Percentiles rank a stretch among this genome's conserved stretches.
These are phyloP conservation scores for Brachylomia viminalis DNA, from an alignment of 2,888 invertebrate species.

Conservation along the genomic window DNA sequence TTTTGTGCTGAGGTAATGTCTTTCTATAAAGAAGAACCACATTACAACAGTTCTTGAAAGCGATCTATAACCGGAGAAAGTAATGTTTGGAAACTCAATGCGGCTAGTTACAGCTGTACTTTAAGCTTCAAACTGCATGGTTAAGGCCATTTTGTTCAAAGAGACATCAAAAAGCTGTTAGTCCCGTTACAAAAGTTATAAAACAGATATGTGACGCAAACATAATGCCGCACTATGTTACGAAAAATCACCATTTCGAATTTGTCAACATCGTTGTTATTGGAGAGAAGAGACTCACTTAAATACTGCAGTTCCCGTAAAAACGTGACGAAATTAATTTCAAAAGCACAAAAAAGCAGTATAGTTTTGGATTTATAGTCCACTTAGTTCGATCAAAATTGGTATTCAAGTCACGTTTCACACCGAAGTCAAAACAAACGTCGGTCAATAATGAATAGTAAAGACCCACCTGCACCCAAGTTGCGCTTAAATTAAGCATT, in stretches of 20 bases:
- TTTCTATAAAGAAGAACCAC: neutral
- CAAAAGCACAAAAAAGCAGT: neutral
- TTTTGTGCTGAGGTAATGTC: neutral
- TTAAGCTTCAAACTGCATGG: neutral
- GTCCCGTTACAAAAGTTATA: conserved; percentile 32
- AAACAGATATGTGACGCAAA: conserved; percentile 35
- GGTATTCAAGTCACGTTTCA: neutral
- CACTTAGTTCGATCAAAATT: neutral
- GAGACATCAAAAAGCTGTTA: conserved; percentile 29
- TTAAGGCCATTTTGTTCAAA: conserved; percentile 4
- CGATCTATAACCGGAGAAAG: neutral
- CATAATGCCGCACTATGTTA: neutral
- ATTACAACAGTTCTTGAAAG: neutral
- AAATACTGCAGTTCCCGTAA: neutral
- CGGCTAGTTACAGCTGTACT: neutral
- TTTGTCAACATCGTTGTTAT: neutral
- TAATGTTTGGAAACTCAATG: neutral
- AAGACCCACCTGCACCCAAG: conserved; percentile 77
- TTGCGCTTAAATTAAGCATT: conserved; percentile 78
- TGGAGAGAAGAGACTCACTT: neutral
- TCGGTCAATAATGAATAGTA: neutral
- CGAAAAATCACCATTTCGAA: conserved; percentile 1
- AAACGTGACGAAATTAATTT: neutral
- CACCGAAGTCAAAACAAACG: neutral
- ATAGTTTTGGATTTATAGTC: neutral